These are phyloP conservation scores for Moxostoma hubbsi DNA, from an alignment of 2,797 vertebrate genomes.

Conservation along the genomic window DNA sequence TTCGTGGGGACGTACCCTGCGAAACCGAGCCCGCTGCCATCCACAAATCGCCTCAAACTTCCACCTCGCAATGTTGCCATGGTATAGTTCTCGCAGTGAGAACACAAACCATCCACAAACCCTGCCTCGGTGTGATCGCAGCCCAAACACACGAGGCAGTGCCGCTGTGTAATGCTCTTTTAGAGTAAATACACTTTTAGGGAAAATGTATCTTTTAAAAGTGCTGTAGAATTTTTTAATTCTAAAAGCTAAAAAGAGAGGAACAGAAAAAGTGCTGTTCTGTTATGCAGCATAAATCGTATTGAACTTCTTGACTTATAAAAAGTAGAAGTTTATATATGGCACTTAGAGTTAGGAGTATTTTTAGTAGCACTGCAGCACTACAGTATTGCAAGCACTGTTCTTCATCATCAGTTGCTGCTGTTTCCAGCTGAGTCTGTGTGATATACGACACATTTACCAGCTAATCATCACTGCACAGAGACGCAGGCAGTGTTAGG, in stretches of 20 bases:
- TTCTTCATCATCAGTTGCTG: constrained; percentile 10
- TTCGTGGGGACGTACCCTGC: no score
- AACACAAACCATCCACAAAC: no score
- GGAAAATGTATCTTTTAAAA: no score
- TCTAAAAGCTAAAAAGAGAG: not conserved
- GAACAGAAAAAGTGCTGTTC: not conserved
- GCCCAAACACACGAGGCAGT: no score
- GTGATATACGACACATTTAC: constrained; percentile 34
- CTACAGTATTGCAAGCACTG: not conserved
- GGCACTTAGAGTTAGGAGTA: not conserved
- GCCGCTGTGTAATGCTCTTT: no score
- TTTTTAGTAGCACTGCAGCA: constrained; percentile 13
- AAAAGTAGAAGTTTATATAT: not conserved
- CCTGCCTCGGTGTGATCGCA: no score
- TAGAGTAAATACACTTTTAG: no score
- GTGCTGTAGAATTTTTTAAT: no score
- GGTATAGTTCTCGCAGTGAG: no score
- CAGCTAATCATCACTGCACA: constrained; percentile 40
- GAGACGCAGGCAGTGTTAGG: constrained; percentile 3
- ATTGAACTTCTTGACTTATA: not conserved
- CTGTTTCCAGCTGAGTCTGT: constrained; percentile 23
- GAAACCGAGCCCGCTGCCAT: no score
- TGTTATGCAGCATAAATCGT: not conserved
- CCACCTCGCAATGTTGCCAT: no score
- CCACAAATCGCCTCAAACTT: no score